phyloP scores from a whole-genome alignment of 53 echinoderm and acorn worm genomes.

The Apostichopus leukothele region DNA sequence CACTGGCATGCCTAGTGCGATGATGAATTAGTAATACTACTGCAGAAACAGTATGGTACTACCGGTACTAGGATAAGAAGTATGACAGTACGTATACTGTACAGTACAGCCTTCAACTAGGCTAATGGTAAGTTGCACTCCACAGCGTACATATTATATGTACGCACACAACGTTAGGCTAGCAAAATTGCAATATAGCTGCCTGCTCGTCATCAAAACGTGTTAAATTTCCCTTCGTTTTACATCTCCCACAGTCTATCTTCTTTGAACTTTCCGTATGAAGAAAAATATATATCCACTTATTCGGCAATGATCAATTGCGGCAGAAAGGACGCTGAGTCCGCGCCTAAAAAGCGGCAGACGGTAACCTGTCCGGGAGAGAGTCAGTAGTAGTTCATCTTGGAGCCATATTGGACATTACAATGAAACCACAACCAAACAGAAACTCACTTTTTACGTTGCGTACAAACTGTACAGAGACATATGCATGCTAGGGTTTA shows the following conservation, averaged over 20 bases:
- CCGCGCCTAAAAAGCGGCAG: slow-evolving; percentile 41
- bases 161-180: not conserved
- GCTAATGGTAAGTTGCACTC: not conserved
- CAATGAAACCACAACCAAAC: not conserved
- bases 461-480: not conserved
- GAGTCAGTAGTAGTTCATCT: slow-evolving; percentile 11
- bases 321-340: slow-evolving; percentile 37
- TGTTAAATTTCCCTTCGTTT: not conserved
- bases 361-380: slow-evolving; percentile 34
- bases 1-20: slow-evolving; percentile 1
- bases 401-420: slow-evolving; percentile 43
- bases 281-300: not conserved
- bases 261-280: not conserved
- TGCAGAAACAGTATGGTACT: not conserved
- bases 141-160: slow-evolving; percentile 7
- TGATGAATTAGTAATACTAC: not conserved
- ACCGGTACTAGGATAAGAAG: not conserved
- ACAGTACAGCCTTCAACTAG: slow-evolving; percentile 6
- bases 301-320: not conserved
- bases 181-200: not conserved
- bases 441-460: not conserved
- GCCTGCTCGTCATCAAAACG: not conserved
- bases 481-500: too few relatives aligned
- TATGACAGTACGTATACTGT: not conserved
- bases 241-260: not conserved